Percentiles rank a stretch among this genome's conserved stretches.
Evolutionary conservation across 2,797 vertebrate species (phyloP).

Genomic region (Rhyacichthys aspro): DNA sequence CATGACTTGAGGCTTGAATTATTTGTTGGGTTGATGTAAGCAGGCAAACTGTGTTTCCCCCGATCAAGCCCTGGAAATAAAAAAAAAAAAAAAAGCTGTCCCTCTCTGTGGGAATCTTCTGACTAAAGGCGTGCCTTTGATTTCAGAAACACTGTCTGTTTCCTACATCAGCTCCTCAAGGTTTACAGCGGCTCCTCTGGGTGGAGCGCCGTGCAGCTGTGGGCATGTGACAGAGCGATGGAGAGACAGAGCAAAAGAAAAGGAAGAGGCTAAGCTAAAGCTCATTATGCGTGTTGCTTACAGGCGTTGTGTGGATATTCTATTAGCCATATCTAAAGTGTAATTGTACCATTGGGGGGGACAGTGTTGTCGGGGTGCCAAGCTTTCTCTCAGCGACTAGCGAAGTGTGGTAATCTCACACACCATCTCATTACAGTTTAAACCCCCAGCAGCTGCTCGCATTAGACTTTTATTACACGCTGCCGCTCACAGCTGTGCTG

Average conservation of each 20-base stretch:
- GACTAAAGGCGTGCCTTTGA: conserved; percentile 72
- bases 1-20: conserved; percentile 72
- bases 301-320: conserved; percentile 78
- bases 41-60: conserved; percentile 66
- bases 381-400: conserved; percentile 77
- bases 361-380: conserved; percentile 71
- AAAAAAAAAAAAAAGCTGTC: conserved; percentile 31
- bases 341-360: conserved; percentile 77
- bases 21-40: conserved; percentile 73
- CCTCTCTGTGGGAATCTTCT: conserved; percentile 74
- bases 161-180: conserved; percentile 69
- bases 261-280: conserved; percentile 61
- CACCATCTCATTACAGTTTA: conserved; percentile 85
- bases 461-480: conserved; percentile 85
- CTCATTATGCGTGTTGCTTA: conserved; percentile 77
- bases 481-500: conserved; percentile 82
- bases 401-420: conserved; percentile 83
- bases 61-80: conserved; percentile 41
- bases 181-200: conserved; percentile 69
- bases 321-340: conserved; percentile 82
- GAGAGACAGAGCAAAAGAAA: conserved; percentile 33
- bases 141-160: conserved; percentile 73
- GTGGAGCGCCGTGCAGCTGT: conserved; percentile 71
- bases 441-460: conserved; percentile 83
- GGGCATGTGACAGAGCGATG: conserved; percentile 48